Evolutionary conservation across 2,888 invertebrate genomes (phyloP), one percentile per base, ranked within the genome.

Genomic region (Mactromeris polynyma): DNA sequence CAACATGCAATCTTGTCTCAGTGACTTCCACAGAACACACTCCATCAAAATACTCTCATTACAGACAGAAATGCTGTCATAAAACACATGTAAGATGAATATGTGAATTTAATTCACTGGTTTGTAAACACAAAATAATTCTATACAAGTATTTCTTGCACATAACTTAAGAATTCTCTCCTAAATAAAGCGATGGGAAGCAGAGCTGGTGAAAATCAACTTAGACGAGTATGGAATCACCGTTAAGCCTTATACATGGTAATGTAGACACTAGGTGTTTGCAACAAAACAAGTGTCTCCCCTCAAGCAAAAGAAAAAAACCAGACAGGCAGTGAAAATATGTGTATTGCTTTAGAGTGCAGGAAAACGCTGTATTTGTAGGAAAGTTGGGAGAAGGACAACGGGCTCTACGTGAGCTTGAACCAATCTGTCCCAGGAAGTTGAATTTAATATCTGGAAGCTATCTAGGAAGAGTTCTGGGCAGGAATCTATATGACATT

Each of bases 41-140:
- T 64, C 58, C 26, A 64, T 64, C 58, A 64, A 64, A 64, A 64
- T n/a, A 64, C 58, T 26, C 58, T 64, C 58, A 64, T 64, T 64
- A 64, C 58, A 64, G 26, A 26, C 58, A 64, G n/a, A 64, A 64
- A 64, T 26, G 26, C n/a, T 26, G 58, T 64, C 58, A 26, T 64
- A 26, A 64, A 64, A 26, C 26, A n/a, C 26, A 64, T n/a, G 26
- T 26, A 64, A 64, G 58, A 64, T 26, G n/a, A 26, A 64, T 64
- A 64, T 46, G n/a, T 26, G 26, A 26, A 64, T n/a, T 26, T n/a
- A 26, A 64, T 64, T 64, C n/a, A 64, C 26, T 26, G 26, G n/a
- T 64, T 26, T 46, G 19, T 9, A 51, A 17, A 51, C 17, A 51
- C 51, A 51, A 51, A 51, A 51, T 2, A 51, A 19, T 51, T 51